phyloP scores from a whole-genome alignment of 1,140 invertebrate species.

The Zaprionus kolodkinae region DNA sequence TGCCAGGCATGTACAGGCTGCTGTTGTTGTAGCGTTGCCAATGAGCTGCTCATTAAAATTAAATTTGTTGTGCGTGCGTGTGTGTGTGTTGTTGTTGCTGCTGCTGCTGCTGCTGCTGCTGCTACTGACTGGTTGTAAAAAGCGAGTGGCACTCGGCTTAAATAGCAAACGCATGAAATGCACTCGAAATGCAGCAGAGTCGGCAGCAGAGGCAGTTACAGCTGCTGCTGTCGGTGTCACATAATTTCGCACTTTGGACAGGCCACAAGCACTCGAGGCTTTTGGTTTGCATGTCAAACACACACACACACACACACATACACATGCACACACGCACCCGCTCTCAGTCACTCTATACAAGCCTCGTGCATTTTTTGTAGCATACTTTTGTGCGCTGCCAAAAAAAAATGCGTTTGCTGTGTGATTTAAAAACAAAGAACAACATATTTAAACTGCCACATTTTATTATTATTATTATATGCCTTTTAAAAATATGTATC shows the following conservation, averaged over 20 bases:
- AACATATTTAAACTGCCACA: slow-evolving; percentile 19
- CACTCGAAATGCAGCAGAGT: slow-evolving; percentile 44
- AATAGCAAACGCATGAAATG: slow-evolving; percentile 50
- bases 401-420: slow-evolving; percentile 3
- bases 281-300: slow-evolving; percentile 52
- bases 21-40: slow-evolving; percentile 5
- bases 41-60: slow-evolving; percentile 67
- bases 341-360: neutral
- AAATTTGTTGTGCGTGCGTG: slow-evolving; percentile 64
- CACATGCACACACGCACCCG: neutral
- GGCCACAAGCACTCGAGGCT: slow-evolving; percentile 53
- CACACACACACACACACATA: slow-evolving; percentile 29
- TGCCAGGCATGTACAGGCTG: neutral
- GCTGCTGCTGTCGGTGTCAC: slow-evolving; percentile 51
- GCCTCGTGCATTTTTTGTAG: slow-evolving; percentile 24
- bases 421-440: slow-evolving; percentile 29
- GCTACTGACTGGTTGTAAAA: slow-evolving; percentile 31
- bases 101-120: too few species aligned
- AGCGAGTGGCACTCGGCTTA: slow-evolving; percentile 57
- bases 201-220: slow-evolving; percentile 22
- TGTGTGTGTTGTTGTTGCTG: slow-evolving; percentile 18
- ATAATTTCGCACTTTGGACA: slow-evolving; percentile 62
- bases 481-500: neutral
- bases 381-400: slow-evolving; percentile 43
- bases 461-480: neutral